These are phyloP conservation scores for Drosophila burlai DNA, from an alignment of 1,140 invertebrate genomes.

Conservation along the genomic window DNA sequence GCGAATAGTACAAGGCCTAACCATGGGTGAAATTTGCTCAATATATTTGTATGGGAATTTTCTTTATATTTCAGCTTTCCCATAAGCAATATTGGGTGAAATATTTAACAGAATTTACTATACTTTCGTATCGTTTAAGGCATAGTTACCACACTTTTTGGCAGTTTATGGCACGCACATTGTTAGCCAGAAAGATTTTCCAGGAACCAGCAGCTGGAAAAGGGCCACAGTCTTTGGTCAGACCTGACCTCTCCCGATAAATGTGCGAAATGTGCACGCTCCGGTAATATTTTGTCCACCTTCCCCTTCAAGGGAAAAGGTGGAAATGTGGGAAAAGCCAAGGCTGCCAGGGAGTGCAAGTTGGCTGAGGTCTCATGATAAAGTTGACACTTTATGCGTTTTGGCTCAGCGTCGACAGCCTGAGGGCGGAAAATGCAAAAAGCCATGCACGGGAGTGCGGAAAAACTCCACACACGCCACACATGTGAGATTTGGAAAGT, in stretches of 20 bases:
- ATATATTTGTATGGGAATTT: conserved; percentile 9
- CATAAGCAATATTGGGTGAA: not conserved
- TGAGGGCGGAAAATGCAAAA: conserved; percentile 40
- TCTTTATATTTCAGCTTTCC: not conserved
- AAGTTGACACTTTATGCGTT: conserved; percentile 69
- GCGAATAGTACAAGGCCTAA: conserved; percentile 12
- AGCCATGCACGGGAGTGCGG: conserved; percentile 16
- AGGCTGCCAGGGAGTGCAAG: conserved; percentile 13
- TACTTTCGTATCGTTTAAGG: not conserved
- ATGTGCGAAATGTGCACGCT: conserved; percentile 55
- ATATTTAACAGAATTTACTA: conserved; percentile 5
- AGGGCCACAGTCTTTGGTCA: conserved; percentile 26
- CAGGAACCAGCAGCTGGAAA: conserved; percentile 1
- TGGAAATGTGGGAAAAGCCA: not conserved
- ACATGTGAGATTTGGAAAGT: conserved; percentile 22
- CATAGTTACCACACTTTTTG: conserved; percentile 13
- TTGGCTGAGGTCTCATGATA: conserved; percentile 60
- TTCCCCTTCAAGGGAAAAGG: conserved; percentile 2
- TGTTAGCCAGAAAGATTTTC: conserved; percentile 25
- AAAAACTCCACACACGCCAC: conserved; percentile 7
- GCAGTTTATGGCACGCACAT: conserved; percentile 19
- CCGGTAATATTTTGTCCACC: conserved; percentile 44
- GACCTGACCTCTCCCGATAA: conserved; percentile 45
- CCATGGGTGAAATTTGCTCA: not conserved
- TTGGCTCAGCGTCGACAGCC: conserved; percentile 44